Conservation (phyloP, 2,113 vertebrate genomes). For the Indri indri region DNA sequence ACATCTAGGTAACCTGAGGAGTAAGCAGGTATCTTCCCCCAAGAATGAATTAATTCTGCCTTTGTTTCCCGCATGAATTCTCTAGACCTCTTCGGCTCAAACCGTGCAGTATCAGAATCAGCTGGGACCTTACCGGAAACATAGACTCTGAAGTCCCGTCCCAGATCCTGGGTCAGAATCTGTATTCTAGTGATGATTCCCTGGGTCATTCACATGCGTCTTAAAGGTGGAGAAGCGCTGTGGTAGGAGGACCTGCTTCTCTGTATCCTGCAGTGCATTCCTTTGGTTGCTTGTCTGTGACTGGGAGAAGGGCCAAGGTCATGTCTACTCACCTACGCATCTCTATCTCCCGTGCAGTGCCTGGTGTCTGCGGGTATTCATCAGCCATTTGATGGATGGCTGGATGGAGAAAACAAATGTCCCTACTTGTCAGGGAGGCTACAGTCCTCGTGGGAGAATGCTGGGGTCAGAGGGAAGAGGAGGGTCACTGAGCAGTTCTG, state of each 20-base stretch:
- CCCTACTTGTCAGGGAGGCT: neutral
- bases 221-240: neutral
- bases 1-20: neutral
- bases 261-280: rapidly evolving
- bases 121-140: neutral
- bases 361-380: neutral
- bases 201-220: no score
- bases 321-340: neutral
- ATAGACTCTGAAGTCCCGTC: neutral
- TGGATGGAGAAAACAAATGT: neutral
- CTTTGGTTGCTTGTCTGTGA: neutral
- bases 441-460: neutral
- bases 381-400: neutral
- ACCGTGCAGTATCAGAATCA: neutral
- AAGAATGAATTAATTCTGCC: neutral
- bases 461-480: neutral
- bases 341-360: neutral
- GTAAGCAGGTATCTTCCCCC: neutral
- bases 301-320: neutral
- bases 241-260: neutral
- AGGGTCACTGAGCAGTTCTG: neutral
- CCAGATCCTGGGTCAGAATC: neutral
- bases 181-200: neutral
- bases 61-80: neutral
- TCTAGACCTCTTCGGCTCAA: neutral